Conservation (phyloP, 2,888 invertebrate genomes). For the Hydrotaea diabolus region DNA sequence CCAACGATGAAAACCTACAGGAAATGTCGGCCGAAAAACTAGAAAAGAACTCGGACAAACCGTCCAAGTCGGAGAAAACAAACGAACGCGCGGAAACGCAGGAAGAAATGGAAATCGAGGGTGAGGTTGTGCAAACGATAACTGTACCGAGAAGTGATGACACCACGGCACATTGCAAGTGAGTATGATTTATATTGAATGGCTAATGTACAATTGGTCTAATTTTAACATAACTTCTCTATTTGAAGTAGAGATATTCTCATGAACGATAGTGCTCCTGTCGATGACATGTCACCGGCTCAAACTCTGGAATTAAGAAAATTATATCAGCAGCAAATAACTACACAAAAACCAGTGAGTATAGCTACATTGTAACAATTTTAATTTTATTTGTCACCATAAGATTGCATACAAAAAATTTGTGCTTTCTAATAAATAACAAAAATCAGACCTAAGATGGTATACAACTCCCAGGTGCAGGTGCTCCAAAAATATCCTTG, state of each 20-base stretch:
- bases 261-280: constrained; percentile 72
- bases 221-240: not conserved
- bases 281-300: constrained; percentile 74
- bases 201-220: not conserved
- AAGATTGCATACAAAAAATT: no score
- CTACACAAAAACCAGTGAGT: constrained; percentile 73
- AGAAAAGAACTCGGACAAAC: constrained; percentile 78
- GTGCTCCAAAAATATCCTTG: no score
- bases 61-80: constrained; percentile 79
- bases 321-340: constrained; percentile 77
- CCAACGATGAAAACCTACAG: constrained; percentile 70
- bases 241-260: constrained; percentile 76
- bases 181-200: constrained; percentile 69
- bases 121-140: constrained; percentile 86
- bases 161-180: constrained; percentile 89
- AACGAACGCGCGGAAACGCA: constrained; percentile 81
- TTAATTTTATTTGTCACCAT: not conserved
- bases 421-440: no score
- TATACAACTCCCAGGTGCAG: no score
- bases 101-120: constrained; percentile 86
- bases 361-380: not conserved
- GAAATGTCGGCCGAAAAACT: constrained; percentile 82
- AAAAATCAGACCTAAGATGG: no score
- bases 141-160: constrained; percentile 86
- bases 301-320: constrained; percentile 77